Conservation (phyloP, 2,888 invertebrate genomes). For the Urechis unicinctus region DNA sequence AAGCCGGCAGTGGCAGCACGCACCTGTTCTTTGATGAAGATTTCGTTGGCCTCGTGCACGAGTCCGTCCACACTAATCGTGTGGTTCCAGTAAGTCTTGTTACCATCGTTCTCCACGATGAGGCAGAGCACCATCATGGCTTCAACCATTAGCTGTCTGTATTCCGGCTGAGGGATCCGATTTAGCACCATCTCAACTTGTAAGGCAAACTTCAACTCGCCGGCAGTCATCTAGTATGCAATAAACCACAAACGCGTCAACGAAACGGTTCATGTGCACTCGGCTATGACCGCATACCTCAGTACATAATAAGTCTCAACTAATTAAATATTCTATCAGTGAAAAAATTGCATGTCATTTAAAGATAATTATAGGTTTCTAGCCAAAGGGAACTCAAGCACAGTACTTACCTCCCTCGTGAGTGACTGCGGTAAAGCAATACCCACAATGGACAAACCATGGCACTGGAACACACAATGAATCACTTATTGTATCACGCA, state of each 20-base stretch:
- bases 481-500: too few relatives aligned
- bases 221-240: constrained; percentile 87
- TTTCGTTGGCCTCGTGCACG: constrained; percentile 86
- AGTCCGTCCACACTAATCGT: constrained; percentile 70
- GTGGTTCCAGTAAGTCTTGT: constrained; percentile 29
- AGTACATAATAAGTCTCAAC: background rate
- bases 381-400: too few relatives aligned
- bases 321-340: background rate
- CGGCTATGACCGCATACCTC: background rate
- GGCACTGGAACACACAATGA: constrained; percentile 69
- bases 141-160: constrained; percentile 89
- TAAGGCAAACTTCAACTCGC: constrained; percentile 94
- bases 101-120: constrained; percentile 55
- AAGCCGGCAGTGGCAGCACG: too few relatives aligned
- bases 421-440: constrained; percentile 82
- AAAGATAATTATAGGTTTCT: too few relatives aligned
- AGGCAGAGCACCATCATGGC: constrained; percentile 92
- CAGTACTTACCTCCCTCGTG: constrained; percentile 70
- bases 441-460: constrained; percentile 87
- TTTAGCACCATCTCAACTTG: constrained; percentile 96
- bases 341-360: background rate
- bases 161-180: constrained; percentile 96
- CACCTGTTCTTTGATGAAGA: constrained; percentile 94
- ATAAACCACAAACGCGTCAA: constrained; percentile 2
- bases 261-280: too few relatives aligned